Evolutionary conservation across 2,888 invertebrate genomes (phyloP).

Genomic region (Callimorpha dominula): DNA sequence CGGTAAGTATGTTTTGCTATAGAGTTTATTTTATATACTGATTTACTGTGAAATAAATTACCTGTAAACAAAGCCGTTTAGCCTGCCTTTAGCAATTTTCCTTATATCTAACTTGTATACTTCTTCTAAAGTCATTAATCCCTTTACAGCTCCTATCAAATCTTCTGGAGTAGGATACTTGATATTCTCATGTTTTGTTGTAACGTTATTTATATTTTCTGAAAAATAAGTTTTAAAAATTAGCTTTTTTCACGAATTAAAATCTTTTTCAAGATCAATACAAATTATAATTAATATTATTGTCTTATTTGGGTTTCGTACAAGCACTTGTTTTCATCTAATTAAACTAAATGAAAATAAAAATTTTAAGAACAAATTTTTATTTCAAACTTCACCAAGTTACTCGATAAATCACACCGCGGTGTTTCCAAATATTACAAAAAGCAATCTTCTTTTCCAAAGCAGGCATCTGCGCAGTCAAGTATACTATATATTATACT

Average conservation of each 20-base stretch:
- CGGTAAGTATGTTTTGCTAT: no score
- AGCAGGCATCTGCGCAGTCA: not conserved
- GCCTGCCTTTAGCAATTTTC: conserved; percentile 11
- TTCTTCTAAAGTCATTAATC: conserved; percentile 8
- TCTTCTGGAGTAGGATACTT: conserved; percentile 7
- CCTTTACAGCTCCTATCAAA: conserved; percentile 12
- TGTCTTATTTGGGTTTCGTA: no score
- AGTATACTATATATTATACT: not conserved
- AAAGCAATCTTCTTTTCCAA: not conserved
- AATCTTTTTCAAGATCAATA: not conserved
- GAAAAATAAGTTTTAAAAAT: not conserved
- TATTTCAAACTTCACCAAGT: not conserved
- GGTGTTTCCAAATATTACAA: not conserved
- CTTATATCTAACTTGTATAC: conserved; percentile 11
- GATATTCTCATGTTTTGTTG: not conserved
- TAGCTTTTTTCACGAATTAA: not conserved
- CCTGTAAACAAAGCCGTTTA: conserved; percentile 2
- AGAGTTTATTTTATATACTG: not conserved
- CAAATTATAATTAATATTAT: no score
- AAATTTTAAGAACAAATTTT: not conserved
- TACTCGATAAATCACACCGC: not conserved
- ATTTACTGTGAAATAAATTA: not conserved
- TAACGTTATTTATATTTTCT: conserved; percentile 3
- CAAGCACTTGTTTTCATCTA: not conserved
- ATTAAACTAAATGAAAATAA: no score